Conservation (phyloP, 2,888 invertebrate species). For the Plagodis pulveraria region DNA sequence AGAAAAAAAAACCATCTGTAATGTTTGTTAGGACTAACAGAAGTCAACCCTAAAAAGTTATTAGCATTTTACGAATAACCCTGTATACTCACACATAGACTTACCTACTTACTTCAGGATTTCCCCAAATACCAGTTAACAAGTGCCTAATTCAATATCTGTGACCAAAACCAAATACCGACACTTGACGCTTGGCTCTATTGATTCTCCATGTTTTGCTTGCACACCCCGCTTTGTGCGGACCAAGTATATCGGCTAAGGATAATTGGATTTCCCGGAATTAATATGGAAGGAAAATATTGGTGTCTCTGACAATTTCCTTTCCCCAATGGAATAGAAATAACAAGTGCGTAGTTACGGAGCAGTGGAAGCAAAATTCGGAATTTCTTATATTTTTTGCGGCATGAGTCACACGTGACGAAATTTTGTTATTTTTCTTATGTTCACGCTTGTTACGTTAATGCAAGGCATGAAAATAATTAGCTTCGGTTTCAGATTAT, state of each 20-base stretch:
- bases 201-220: constrained; percentile 33
- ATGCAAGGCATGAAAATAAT: no score
- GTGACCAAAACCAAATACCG: not conserved
- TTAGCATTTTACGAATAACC: no score
- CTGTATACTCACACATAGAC: no score
- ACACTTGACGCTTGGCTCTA: constrained; percentile 10
- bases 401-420: not conserved
- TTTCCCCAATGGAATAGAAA: constrained; percentile 25
- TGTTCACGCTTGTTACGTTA: no score
- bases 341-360: constrained; percentile 28
- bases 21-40: no score
- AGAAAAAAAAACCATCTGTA: no score
- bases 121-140: not conserved
- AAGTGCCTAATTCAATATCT: no score
- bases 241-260: constrained; percentile 30
- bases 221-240: constrained; percentile 25
- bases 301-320: constrained; percentile 38
- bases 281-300: constrained; percentile 45
- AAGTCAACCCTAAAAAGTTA: no score
- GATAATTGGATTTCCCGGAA: constrained; percentile 41
- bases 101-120: no score
- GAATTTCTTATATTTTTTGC: constrained; percentile 28
- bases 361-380: constrained; percentile 29
- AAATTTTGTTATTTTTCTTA: no score
- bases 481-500: no score